Conservation (phyloP, 2,888 invertebrate species). For the Pemphredon lugubris region DNA sequence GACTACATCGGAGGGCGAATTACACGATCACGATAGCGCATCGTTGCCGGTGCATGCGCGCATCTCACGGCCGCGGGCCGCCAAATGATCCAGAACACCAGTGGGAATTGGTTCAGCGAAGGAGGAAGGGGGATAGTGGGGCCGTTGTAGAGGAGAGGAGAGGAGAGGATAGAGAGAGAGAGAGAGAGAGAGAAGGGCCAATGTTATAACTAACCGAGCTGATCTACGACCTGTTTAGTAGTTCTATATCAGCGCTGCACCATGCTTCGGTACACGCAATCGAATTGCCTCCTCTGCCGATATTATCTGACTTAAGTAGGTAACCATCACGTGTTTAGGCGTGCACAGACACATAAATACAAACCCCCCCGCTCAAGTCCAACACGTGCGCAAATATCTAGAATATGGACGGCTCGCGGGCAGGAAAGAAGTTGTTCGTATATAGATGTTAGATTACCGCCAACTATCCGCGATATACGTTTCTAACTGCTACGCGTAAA, state of each 20-base stretch:
- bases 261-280: conserved; percentile 68
- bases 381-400: conserved; percentile 54
- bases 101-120: conserved; percentile 79
- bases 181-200: conserved; percentile 42
- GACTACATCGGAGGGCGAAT: conserved; percentile 52
- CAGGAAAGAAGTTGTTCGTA: conserved; percentile 50
- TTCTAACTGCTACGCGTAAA: background rate
- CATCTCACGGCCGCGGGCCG: conserved; percentile 78
- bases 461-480: background rate
- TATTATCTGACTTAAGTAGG: conserved; percentile 70
- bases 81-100: conserved; percentile 81
- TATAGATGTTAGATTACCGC: conserved; percentile 49
- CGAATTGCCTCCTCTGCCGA: conserved; percentile 68
- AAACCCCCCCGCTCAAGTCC: conserved; percentile 7
- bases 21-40: conserved; percentile 68
- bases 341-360: conserved; percentile 24
- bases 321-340: conserved; percentile 58
- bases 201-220: conserved; percentile 79
- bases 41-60: conserved; percentile 70
- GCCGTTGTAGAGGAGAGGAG: conserved; percentile 42
- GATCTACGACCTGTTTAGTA: conserved; percentile 81
- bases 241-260: conserved; percentile 79
- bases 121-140: conserved; percentile 26
- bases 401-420: conserved; percentile 39
- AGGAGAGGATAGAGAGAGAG: too few species aligned